These are phyloP conservation scores for Parazoanthus atlanticus DNA, from an alignment of 92 coral and sea anemone species.

Conservation along the genomic window DNA sequence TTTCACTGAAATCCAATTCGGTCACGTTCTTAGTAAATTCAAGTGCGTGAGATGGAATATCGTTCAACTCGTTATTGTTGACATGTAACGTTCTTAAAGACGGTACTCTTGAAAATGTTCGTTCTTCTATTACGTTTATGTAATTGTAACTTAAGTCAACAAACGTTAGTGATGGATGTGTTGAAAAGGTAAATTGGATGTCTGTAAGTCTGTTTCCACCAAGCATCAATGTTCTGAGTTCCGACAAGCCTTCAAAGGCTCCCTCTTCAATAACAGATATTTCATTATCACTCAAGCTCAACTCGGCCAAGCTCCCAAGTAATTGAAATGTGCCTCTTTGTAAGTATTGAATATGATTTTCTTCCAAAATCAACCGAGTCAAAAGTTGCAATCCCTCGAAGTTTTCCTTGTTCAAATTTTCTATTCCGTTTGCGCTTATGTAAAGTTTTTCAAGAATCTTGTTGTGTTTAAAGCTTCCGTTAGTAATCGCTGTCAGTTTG, in stretches of 20 bases:
- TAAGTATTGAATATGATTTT: not conserved
- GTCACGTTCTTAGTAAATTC: slow-evolving; percentile 45
- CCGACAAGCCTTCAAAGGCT: slow-evolving; percentile 59
- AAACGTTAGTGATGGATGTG: slow-evolving; percentile 2
- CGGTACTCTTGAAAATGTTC: slow-evolving; percentile 59
- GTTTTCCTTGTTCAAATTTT: slow-evolving; percentile 15
- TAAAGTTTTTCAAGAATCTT: slow-evolving; percentile 24
- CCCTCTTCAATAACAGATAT: slow-evolving; percentile 58
- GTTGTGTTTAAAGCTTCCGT: slow-evolving; percentile 24
- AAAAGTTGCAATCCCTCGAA: slow-evolving; percentile 14
- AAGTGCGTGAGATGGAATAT: slow-evolving; percentile 47
- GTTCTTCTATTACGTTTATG: slow-evolving; percentile 40
- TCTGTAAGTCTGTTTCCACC: slow-evolving; percentile 18
- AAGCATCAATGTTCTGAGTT: slow-evolving; percentile 49
- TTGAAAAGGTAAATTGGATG: not conserved
- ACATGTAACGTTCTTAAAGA: slow-evolving; percentile 48
- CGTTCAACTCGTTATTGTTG: slow-evolving; percentile 44
- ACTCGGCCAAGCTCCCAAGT: slow-evolving; percentile 17
- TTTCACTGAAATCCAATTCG: slow-evolving; percentile 60
- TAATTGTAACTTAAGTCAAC: slow-evolving; percentile 56
- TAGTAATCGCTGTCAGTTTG: not conserved
- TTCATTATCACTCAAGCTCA: slow-evolving; percentile 54
- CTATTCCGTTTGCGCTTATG: slow-evolving; percentile 23
- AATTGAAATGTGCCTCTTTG: slow-evolving; percentile 46
- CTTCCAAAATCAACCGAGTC: slow-evolving; percentile 25